These are phyloP conservation scores for Drosophila borealis DNA, from an alignment of 2,888 invertebrate genomes.

Conservation along the genomic window DNA sequence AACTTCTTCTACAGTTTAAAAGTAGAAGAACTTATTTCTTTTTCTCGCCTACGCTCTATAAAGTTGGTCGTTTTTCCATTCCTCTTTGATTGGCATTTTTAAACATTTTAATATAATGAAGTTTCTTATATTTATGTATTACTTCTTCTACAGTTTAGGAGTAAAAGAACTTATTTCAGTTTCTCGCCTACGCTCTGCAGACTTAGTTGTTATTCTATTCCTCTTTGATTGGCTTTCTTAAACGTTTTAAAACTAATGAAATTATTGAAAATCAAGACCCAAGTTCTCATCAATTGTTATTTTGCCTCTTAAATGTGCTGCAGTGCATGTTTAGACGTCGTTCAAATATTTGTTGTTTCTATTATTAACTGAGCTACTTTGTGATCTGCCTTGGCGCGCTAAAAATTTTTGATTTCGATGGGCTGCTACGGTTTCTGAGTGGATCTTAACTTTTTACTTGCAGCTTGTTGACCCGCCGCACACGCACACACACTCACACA, in stretches of 20 bases:
- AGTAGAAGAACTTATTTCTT: neutral
- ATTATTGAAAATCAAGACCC: neutral
- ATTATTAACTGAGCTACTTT: conserved; percentile 61
- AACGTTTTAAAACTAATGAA: neutral
- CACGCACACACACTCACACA: conserved; percentile 9
- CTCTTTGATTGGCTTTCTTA: neutral
- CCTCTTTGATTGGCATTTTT: neutral
- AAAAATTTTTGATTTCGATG: conserved; percentile 9
- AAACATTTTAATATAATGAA: no score
- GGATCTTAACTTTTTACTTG: conserved; percentile 19
- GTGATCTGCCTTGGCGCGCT: conserved; percentile 3
- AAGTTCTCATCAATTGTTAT: neutral
- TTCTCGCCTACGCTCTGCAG: no score
- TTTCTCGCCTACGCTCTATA: neutral
- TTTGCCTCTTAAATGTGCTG: neutral
- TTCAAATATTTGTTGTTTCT: conserved; percentile 34
- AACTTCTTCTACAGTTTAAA: no score
- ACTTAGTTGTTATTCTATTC: neutral
- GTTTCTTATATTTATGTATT: no score
- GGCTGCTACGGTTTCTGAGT: conserved; percentile 9
- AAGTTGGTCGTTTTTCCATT: neutral
- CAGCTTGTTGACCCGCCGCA: conserved; percentile 52
- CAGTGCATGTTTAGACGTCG: conserved; percentile 3
- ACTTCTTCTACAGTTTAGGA: no score
- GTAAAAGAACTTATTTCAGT: no score